Evolutionary conservation across 2,797 vertebrate species (phyloP).

Genomic region (Acropternis orthonyx): DNA sequence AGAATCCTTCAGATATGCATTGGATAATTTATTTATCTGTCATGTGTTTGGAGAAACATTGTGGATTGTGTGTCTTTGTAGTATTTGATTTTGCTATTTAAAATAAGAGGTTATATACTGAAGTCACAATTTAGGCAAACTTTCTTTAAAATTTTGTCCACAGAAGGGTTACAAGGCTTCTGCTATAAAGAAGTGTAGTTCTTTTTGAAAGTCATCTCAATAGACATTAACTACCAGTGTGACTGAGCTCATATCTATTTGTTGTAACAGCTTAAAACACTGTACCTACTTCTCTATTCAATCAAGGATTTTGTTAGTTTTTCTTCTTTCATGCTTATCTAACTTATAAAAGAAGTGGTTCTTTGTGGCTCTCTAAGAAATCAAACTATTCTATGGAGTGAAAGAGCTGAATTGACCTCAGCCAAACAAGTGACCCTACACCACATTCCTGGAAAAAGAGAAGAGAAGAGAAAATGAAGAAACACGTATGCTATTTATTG

Average conservation of each 20-base stretch:
- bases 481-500: neutral
- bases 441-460: neutral
- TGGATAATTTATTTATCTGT: neutral
- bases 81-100: neutral
- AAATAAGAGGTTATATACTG: neutral
- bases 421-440: neutral
- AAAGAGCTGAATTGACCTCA: neutral
- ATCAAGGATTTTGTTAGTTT: neutral
- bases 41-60: neutral
- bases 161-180: neutral
- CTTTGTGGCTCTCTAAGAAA: neutral
- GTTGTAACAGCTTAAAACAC: neutral
- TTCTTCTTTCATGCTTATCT: neutral
- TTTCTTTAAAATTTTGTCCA: neutral
- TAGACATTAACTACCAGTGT: neutral
- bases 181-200: neutral
- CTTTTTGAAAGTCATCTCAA: neutral
- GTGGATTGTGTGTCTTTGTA: neutral
- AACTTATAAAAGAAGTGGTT: neutral
- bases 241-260: neutral
- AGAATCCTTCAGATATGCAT: neutral
- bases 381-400: neutral
- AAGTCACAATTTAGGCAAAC: neutral
- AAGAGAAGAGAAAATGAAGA: neutral
- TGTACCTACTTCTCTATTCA: neutral